A percentile compares a stretch with the other conserved stretches of the same genome.
Evolutionary conservation across 2,888 invertebrate species (phyloP).

Genomic region (Xanthia togata): DNA sequence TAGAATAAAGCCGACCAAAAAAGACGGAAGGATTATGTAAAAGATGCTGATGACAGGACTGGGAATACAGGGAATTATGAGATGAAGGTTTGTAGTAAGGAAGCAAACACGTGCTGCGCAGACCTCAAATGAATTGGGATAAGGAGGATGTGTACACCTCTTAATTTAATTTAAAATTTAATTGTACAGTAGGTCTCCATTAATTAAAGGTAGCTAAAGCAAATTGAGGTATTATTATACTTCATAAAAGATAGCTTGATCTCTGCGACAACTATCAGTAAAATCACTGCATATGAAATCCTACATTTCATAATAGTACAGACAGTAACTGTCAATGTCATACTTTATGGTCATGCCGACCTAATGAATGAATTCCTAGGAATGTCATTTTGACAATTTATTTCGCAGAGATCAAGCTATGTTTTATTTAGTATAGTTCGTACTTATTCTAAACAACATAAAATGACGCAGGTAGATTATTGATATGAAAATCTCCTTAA

Average conservation of each 20-base stretch:
- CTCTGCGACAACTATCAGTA: no score
- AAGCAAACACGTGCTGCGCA: background rate
- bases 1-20: background rate
- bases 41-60: background rate
- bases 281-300: no score
- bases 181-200: background rate
- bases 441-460: constrained; percentile 20
- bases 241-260: no score
- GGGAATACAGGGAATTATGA: background rate
- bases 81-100: background rate
- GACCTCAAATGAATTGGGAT: background rate
- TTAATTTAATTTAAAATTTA: background rate
- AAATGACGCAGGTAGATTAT: constrained; percentile 12
- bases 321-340: no score
- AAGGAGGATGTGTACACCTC: background rate
- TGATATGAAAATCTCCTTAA: constrained; percentile 10
- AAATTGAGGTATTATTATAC: no score
- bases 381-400: no score
- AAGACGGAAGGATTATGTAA: background rate
- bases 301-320: no score
- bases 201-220: background rate
- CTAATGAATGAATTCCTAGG: no score
- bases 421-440: no score
- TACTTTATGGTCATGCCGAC: no score
- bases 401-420: no score